Conservation (phyloP, 2,113 vertebrate species). For the Condylura cristata region DNA sequence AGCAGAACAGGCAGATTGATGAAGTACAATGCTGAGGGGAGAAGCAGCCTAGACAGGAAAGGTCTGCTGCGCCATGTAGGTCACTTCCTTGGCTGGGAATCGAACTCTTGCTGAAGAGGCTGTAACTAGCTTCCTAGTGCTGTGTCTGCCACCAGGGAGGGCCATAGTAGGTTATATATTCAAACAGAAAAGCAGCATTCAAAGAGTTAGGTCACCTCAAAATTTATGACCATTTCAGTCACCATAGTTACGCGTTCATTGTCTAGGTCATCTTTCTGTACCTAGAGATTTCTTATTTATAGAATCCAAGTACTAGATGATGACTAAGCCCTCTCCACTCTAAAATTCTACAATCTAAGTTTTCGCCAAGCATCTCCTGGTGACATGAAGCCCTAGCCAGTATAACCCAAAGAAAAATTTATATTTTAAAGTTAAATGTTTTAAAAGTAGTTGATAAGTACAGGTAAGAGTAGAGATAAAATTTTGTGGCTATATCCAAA, state of each 20-base stretch:
- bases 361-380: neutral
- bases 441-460: neutral
- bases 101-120: too few relatives aligned
- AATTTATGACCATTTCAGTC: neutral
- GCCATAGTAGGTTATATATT: neutral
- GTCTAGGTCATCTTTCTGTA: neutral
- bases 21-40: too few relatives aligned
- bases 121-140: too few relatives aligned
- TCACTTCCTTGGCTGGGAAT: too few relatives aligned
- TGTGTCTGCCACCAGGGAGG: too few relatives aligned
- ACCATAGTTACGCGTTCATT: neutral
- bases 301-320: neutral
- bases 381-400: neutral
- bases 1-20: too few relatives aligned
- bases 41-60: too few relatives aligned
- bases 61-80: too few relatives aligned
- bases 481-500: neutral
- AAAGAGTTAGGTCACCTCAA: neutral
- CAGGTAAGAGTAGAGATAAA: neutral
- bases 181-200: neutral
- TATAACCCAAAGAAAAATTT: neutral
- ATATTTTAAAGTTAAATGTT: neutral
- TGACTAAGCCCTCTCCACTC: neutral
- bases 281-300: neutral
- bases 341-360: neutral